A percentile compares a stretch with the other conserved stretches of the same genome.
Evolutionary conservation across 2,797 vertebrate species (phyloP).

Genomic region (Hozukius guyotensis): DNA sequence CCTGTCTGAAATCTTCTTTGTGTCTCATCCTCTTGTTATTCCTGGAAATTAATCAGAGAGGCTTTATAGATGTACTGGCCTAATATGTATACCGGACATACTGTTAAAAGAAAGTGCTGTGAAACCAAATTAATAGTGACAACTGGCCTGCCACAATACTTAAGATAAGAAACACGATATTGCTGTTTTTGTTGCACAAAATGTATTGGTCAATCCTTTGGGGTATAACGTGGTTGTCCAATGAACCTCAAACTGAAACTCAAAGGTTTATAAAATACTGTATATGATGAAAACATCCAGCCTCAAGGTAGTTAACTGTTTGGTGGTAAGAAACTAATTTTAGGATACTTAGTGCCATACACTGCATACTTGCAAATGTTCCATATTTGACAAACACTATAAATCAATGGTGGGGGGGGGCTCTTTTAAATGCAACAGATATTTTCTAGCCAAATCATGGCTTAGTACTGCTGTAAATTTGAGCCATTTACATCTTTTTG

Average conservation of each 20-base stretch:
- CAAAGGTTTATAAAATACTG: conserved; percentile 9
- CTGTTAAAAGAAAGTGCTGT: conserved; percentile 61
- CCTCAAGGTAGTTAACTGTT: background rate
- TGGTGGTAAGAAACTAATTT: background rate
- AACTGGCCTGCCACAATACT: background rate
- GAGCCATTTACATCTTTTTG: background rate
- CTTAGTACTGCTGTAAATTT: background rate
- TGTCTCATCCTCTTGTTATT: conserved; percentile 78
- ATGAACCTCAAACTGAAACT: background rate
- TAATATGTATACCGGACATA: conserved; percentile 43
- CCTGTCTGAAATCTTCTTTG: conserved; percentile 84
- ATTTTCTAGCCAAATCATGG: background rate
- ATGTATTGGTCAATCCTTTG: background rate
- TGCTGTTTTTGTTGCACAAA: background rate
- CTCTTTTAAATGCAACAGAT: background rate
- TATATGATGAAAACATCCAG: background rate
- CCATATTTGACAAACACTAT: background rate
- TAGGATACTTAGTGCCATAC: background rate
- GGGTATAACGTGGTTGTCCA: background rate
- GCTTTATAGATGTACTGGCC: conserved; percentile 39
- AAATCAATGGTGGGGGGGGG: background rate
- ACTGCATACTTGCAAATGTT: background rate
- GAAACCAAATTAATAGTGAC: conserved; percentile 29
- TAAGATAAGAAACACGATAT: background rate
- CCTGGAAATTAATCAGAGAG: conserved; percentile 40